Evolutionary conservation across 2,113 vertebrate genomes (phyloP).

Genomic region (Mesembrinibis cayennensis): DNA sequence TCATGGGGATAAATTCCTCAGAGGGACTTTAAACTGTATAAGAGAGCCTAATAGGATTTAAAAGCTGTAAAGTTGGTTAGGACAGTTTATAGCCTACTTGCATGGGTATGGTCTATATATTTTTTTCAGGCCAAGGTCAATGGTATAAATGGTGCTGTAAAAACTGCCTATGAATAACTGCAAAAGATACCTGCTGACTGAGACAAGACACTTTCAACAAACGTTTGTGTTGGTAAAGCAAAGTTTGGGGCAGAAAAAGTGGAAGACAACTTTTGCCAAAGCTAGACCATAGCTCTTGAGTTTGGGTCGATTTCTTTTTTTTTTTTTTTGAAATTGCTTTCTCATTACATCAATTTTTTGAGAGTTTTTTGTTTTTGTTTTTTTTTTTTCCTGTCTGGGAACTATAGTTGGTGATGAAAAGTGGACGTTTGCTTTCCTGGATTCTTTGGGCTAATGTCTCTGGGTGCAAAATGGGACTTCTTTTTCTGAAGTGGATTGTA

Average conservation of each 20-base stretch:
- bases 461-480: background rate
- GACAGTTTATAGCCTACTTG: background rate
- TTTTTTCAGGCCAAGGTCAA: background rate
- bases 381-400: background rate
- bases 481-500: background rate
- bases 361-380: background rate
- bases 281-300: background rate
- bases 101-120: background rate
- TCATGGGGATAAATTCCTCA: background rate
- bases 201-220: background rate
- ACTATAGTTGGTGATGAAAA: background rate
- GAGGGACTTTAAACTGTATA: background rate
- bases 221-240: background rate
- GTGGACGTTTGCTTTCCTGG: background rate
- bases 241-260: background rate
- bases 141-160: background rate
- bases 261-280: background rate
- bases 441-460: background rate
- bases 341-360: background rate
- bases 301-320: background rate
- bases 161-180: background rate
- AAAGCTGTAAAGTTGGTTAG: constrained; percentile 4
- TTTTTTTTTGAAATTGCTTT: background rate
- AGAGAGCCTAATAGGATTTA: background rate
- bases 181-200: background rate